Evolutionary conservation across 2,888 invertebrate species (phyloP).

Genomic region (Sarcophaga carnaria): DNA sequence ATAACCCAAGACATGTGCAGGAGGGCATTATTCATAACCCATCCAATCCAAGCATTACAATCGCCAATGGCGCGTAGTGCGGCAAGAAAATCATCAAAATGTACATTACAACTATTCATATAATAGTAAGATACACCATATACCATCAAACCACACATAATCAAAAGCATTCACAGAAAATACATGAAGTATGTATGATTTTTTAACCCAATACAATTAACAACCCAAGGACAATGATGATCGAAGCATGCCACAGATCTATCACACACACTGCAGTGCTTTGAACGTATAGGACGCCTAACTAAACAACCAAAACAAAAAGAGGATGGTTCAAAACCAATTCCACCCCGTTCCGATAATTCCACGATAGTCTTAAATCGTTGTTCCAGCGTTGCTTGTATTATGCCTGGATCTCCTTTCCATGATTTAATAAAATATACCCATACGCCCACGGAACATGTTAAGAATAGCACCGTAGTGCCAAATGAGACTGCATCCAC

Average conservation of each 20-base stretch:
- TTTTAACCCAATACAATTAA: constrained; percentile 96
- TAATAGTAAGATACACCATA: constrained; percentile 90
- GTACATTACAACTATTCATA: constrained; percentile 82
- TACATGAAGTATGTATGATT: constrained; percentile 97
- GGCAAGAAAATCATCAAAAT: constrained; percentile 78
- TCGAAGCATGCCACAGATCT: constrained; percentile 98
- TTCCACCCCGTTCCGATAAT: constrained; percentile 92
- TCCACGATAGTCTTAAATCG: constrained; percentile 95
- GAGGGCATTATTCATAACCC: constrained; percentile 92
- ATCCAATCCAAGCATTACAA: constrained; percentile 95
- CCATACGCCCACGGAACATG: constrained; percentile 90
- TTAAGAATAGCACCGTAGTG: constrained; percentile 85
- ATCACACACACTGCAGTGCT: constrained; percentile 98
- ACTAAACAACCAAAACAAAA: constrained; percentile 99
- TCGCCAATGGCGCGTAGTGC: constrained; percentile 84
- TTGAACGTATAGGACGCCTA: constrained; percentile 95
- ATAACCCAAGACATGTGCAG: constrained; percentile 96
- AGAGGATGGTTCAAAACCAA: constrained; percentile 92
- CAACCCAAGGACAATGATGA: constrained; percentile 99
- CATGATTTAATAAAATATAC: constrained; percentile 95
- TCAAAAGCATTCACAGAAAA: constrained; percentile 91
- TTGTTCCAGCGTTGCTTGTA: constrained; percentile 91
- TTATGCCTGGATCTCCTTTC: constrained; percentile 96
- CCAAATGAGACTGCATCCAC: constrained; percentile 83
- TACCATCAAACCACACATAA: constrained; percentile 92